Conservation (phyloP, 2,797 vertebrate genomes). For the Parauchenoglanis punctatus region DNA sequence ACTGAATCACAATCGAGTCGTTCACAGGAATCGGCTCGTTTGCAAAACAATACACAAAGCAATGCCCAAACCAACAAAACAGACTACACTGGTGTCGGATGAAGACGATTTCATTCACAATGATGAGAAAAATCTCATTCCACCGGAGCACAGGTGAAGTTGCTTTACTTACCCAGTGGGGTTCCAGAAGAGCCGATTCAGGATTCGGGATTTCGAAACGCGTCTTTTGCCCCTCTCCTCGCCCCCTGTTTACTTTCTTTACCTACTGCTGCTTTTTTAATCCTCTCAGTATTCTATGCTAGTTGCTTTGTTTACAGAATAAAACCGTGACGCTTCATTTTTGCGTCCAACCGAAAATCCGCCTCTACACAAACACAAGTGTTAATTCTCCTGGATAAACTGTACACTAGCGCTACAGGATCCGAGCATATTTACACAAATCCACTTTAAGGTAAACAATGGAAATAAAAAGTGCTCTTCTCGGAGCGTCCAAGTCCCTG, state of each 20-base stretch:
- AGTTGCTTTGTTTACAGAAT: background rate
- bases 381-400: background rate
- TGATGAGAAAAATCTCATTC: background rate
- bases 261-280: too few relatives aligned
- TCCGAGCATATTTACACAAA: constrained; percentile 5
- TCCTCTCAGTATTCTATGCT: background rate
- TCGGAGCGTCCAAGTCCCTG: constrained; percentile 28
- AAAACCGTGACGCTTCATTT: background rate
- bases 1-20: background rate
- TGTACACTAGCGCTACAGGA: background rate
- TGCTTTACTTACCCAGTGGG: constrained; percentile 20
- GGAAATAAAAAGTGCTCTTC: constrained; percentile 8
- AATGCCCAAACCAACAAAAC: background rate
- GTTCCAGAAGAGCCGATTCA: constrained; percentile 11
- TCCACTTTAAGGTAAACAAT: constrained; percentile 18
- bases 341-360: background rate
- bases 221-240: background rate
- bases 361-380: background rate
- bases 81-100: background rate
- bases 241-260: background rate
- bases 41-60: background rate
- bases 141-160: background rate
- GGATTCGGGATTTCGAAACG: constrained; percentile 11
- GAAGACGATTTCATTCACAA: background rate
- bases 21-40: background rate